These are phyloP conservation scores for Tyrannus savana DNA, from an alignment of 2,113 vertebrate genomes.

Conservation along the genomic window DNA sequence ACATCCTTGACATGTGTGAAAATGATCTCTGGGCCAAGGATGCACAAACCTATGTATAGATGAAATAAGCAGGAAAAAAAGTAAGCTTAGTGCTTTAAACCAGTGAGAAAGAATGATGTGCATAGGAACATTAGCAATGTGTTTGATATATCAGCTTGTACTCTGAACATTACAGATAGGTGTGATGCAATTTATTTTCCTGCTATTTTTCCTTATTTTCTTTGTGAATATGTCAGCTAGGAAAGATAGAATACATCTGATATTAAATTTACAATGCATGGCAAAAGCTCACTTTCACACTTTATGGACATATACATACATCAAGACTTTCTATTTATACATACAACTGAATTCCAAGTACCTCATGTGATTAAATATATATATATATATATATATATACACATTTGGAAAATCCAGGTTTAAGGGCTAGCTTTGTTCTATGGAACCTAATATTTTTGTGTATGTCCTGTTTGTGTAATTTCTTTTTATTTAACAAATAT, in stretches of 20 bases:
- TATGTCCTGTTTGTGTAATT: background rate
- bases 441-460: background rate
- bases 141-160: background rate
- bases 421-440: background rate
- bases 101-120: background rate
- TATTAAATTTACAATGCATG: background rate
- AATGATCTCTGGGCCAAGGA: slow-evolving; percentile 22
- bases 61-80: background rate
- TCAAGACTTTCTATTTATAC: background rate
- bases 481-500: background rate
- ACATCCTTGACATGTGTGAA: slow-evolving; percentile 1
- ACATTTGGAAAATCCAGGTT: background rate
- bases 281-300: background rate
- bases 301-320: background rate
- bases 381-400: too few relatives aligned
- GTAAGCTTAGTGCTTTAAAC: background rate
- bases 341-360: background rate
- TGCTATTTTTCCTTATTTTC: background rate
- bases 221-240: background rate
- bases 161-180: background rate
- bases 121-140: background rate
- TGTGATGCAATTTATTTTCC: background rate
- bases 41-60: background rate
- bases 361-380: background rate
- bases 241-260: background rate